These are phyloP conservation scores for Dasyurus viverrinus DNA, from an alignment of 2,113 vertebrate species.

Conservation along the genomic window DNA sequence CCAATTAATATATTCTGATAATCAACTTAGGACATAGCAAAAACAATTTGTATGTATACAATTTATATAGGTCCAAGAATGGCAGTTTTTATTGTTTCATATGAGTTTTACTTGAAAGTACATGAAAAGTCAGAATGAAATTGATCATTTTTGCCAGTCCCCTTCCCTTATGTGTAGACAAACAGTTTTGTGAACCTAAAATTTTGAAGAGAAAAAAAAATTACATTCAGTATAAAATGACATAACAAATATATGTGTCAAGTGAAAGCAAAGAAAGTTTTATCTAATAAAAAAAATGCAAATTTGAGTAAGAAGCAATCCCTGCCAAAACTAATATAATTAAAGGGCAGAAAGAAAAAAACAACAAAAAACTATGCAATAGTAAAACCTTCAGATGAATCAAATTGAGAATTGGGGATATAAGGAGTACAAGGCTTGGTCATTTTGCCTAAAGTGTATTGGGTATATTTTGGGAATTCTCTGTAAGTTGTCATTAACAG, in stretches of 20 bases:
- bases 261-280: not conserved
- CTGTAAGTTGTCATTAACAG: not conserved
- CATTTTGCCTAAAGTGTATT: not conserved
- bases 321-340: not conserved
- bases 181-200: not conserved
- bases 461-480: not conserved
- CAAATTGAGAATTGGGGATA: not conserved
- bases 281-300: not conserved
- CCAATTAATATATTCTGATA: not conserved
- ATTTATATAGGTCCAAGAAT: not conserved
- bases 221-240: not conserved
- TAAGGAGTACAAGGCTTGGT: not conserved
- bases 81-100: not conserved
- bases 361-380: not conserved
- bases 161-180: not conserved
- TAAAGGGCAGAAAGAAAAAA: not conserved
- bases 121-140: not conserved
- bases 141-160: not conserved
- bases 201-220: not conserved
- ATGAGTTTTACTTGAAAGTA: not conserved
- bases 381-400: not conserved
- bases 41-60: not conserved
- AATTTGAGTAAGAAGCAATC: not conserved
- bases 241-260: too few relatives aligned
- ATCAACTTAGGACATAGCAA: not conserved